phyloP scores from a whole-genome alignment of 1,140 invertebrate species.

The Drosophila repleta region DNA sequence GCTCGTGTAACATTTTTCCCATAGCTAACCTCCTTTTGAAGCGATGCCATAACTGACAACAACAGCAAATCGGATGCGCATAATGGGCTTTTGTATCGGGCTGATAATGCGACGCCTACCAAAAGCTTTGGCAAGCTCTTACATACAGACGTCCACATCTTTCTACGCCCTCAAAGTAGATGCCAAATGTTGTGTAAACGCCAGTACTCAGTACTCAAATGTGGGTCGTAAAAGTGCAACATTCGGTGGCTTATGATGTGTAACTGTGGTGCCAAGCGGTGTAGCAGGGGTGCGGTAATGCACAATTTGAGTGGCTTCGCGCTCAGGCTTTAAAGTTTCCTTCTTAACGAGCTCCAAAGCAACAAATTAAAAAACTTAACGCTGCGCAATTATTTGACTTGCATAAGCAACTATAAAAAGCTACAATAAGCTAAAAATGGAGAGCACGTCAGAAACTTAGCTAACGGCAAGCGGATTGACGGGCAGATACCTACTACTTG shows the following conservation, averaged over 20 bases:
- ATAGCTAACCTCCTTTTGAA: conserved; percentile 36
- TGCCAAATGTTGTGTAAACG: conserved; percentile 82
- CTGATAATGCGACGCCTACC: conserved; percentile 68
- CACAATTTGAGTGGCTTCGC: conserved; percentile 19
- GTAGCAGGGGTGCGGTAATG: not conserved
- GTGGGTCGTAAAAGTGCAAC: conserved; percentile 75
- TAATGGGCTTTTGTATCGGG: conserved; percentile 78
- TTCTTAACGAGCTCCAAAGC: conserved; percentile 45
- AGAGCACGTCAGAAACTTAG: not conserved
- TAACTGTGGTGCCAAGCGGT: conserved; percentile 2
- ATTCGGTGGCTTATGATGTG: conserved; percentile 25
- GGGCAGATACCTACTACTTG: not conserved
- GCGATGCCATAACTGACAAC: conserved; percentile 45
- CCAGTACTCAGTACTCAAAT: conserved; percentile 47
- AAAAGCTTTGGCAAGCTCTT: conserved; percentile 57
- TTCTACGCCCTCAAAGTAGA: conserved; percentile 10
- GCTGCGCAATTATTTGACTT: conserved; percentile 69
- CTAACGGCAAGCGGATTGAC: not conserved
- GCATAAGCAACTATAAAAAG: conserved; percentile 48
- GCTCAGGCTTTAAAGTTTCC: conserved; percentile 30
- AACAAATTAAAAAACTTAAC: conserved; percentile 76
- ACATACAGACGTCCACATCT: conserved; percentile 18
- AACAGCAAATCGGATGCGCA: conserved; percentile 71
- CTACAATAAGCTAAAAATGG: conserved; percentile 15
- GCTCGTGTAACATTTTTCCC: conserved; percentile 7